phyloP scores from a whole-genome alignment of 30 jellyfish, hydroid and myxozoan genomes.

The Turritopsis dohrnii region DNA sequence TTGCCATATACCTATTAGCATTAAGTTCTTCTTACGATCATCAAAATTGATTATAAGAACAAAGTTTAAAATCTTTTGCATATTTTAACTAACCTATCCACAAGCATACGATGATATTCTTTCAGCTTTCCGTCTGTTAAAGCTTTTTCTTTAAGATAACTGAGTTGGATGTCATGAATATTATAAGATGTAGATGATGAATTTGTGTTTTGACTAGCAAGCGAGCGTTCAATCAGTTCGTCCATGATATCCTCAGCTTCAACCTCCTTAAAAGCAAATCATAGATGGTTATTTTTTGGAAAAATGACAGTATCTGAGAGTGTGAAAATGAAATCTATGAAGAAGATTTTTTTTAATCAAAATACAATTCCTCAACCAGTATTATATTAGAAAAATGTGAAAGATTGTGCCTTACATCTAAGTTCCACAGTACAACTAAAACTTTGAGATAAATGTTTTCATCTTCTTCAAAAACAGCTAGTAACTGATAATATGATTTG shows the following conservation, averaged over 20 bases:
- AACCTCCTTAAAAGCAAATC: conserved; percentile 34
- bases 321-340: not conserved
- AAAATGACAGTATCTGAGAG: not conserved
- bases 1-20: not conserved
- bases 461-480: conserved; percentile 75
- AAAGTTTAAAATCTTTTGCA: too few species aligned
- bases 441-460: conserved; percentile 46
- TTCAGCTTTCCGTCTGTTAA: conserved; percentile 7
- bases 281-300: not conserved
- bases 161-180: conserved; percentile 77
- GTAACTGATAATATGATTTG: conserved; percentile 27
- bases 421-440: conserved; percentile 64
- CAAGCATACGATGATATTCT: conserved; percentile 43
- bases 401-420: conserved; percentile 52
- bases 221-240: conserved; percentile 72
- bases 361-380: not conserved
- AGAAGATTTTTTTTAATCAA: not conserved
- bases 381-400: not conserved
- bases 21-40: too few species aligned
- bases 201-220: conserved; percentile 42
- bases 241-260: conserved; percentile 86
- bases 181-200: conserved; percentile 45
- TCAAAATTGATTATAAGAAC: too few species aligned
- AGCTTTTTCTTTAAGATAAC: conserved; percentile 50
- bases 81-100: conserved; percentile 65